phyloP scores from a whole-genome alignment of 2,113 vertebrate species.

The Salvelinus fontinalis region DNA sequence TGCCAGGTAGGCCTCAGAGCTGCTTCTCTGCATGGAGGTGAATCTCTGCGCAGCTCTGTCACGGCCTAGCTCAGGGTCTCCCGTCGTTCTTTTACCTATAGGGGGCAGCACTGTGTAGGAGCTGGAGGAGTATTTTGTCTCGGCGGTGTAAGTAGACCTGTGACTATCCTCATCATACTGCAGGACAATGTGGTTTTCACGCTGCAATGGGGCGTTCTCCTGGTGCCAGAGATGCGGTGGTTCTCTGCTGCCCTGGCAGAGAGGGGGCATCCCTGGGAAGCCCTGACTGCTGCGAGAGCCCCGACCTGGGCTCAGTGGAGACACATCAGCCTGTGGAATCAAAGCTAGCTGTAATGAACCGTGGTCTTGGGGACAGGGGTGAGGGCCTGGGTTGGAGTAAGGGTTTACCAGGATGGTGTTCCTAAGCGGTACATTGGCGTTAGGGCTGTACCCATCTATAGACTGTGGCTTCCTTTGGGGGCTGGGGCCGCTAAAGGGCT shows the following conservation, averaged over 20 bases:
- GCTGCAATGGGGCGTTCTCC: conserved; percentile 25
- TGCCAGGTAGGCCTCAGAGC: conserved; percentile 73
- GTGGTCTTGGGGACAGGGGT: background rate
- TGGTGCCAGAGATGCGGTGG: background rate
- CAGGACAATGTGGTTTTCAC: conserved; percentile 19
- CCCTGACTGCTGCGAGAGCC: conserved; percentile 4
- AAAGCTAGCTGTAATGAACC: background rate
- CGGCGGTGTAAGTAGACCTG: conserved; percentile 5
- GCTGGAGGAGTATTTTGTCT: conserved; percentile 10
- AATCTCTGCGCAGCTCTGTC: conserved; percentile 27
- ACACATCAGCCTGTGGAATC: conserved; percentile 7
- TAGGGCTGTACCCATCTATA: conserved; percentile 18
- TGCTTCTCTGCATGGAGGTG: conserved; percentile 49
- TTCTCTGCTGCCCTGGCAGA: background rate
- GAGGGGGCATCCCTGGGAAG: background rate
- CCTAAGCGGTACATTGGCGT: background rate
- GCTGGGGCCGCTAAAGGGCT: conserved; percentile 10
- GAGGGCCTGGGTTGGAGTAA: background rate
- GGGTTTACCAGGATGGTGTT: too few relatives aligned
- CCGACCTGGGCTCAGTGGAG: background rate
- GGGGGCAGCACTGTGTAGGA: conserved; percentile 70
- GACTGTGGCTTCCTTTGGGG: conserved; percentile 7
- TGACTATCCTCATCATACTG: conserved; percentile 20
- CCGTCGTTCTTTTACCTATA: conserved; percentile 45
- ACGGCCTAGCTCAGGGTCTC: conserved; percentile 33